Percentiles rank a stretch among this genome's conserved stretches.
Evolutionary conservation across 2,888 invertebrate genomes (phyloP).

Genomic region (Andrena trimmerana): DNA sequence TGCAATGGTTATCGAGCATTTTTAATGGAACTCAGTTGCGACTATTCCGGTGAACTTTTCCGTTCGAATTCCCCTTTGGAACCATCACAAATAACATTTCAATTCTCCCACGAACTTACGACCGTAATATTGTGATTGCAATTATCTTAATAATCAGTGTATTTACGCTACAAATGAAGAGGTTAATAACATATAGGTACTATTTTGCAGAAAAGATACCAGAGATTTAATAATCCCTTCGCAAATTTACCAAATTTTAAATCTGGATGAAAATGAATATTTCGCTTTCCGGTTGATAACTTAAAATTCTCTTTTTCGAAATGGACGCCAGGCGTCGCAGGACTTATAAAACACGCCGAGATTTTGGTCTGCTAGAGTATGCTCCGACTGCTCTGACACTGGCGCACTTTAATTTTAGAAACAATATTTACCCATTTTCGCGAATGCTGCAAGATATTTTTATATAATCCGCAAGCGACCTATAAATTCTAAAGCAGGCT

Average conservation of each 20-base stretch:
- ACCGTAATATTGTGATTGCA: too few species aligned
- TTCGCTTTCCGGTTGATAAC: neutral
- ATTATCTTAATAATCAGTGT: too few species aligned
- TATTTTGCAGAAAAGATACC: neutral
- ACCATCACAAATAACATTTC: too few species aligned
- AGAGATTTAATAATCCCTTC: neutral
- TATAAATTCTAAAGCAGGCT: neutral
- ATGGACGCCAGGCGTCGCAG: slow-evolving; percentile 36
- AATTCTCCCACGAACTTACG: too few species aligned
- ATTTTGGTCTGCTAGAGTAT: slow-evolving; percentile 1
- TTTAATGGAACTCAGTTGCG: too few species aligned
- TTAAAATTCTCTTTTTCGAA: neutral
- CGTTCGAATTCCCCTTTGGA: too few species aligned
- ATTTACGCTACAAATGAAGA: too few species aligned
- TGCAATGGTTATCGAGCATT: too few species aligned
- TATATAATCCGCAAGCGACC: neutral
- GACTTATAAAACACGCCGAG: neutral
- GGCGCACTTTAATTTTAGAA: slow-evolving; percentile 22
- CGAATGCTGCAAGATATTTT: neutral
- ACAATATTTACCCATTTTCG: slow-evolving; percentile 7
- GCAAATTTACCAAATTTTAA: neutral
- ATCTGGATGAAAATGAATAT: neutral
- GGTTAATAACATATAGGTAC: too few species aligned
- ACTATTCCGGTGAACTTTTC: too few species aligned
- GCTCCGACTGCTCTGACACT: neutral